Evolutionary conservation across 2,113 vertebrate genomes (phyloP), one percentile per base, ranked within the genome.

Genomic region (Deroptyus accipitrinus): DNA sequence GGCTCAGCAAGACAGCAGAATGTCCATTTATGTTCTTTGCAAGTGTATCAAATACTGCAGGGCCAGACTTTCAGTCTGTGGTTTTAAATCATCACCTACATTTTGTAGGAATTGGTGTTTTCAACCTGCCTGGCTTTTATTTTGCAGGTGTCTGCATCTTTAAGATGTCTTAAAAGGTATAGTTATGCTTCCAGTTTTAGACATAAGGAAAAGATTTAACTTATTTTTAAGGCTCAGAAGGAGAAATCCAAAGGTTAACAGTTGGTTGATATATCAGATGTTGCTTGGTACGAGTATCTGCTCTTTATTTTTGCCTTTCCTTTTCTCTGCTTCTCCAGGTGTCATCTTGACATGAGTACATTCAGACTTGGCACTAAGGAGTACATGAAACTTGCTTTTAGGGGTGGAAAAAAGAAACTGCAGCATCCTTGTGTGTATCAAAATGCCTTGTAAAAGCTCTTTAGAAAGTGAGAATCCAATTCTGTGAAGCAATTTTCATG

Each of bases 321-420:
- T 84, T 90, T 94, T 81, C 63, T 94, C 33, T 96, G 24, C 92
- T 85, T 66, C 75, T 96, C 82, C 84, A 96, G 92, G 88, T 97
- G 91, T 92, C 95, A 94, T 89, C 88, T 88, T 95, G 93, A 93
- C 88, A 80, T 54, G 48, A 86, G 90, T 81, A 82, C 31, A 62
- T 93, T 83, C n/a, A 62, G 46, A 91, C 70, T 87, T 96, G 90
- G 95, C 94, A 94, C 13, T 6, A 75, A 90, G 10, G 67, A 95
- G 27, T 68, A 11, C 49, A 64, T 31, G 76, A 67, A 95, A 79
- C 72, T 94, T 82, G 77, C 64, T 90, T 84, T 87, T 80, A 78
- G 82, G 66, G 74, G 39, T 85, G 59, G 73, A 85, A 85, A 61
- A 90, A 75, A 85, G 92, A 85, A 82, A 59, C 82, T 84, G 48